Percentiles rank a stretch among this genome's conserved stretches.
Evolutionary conservation across 2,797 vertebrate genomes (phyloP).

Genomic region (Sebastes taczanowskii): DNA sequence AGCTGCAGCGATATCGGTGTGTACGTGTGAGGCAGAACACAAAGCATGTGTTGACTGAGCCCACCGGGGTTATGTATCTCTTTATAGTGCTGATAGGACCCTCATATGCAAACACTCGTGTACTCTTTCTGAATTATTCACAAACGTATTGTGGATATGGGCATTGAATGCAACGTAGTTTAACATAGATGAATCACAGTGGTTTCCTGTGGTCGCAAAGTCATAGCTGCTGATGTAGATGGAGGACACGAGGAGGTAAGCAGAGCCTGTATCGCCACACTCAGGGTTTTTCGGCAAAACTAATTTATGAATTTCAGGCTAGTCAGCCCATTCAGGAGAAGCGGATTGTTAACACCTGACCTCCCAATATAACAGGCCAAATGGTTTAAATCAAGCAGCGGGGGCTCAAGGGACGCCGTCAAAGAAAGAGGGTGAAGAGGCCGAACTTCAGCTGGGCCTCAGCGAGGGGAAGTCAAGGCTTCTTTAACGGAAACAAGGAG

Average conservation of each 20-base stretch:
- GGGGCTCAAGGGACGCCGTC: slow-evolving; percentile 59
- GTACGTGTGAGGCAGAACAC: slow-evolving; percentile 54
- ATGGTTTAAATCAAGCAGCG: slow-evolving; percentile 74
- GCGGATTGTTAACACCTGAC: slow-evolving; percentile 82
- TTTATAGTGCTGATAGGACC: slow-evolving; percentile 21
- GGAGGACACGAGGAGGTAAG: slow-evolving; percentile 24
- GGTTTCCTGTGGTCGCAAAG: neutral
- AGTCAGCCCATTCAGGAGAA: slow-evolving; percentile 72
- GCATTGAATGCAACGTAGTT: neutral
- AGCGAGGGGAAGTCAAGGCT: slow-evolving; percentile 55
- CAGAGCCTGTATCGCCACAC: slow-evolving; percentile 30
- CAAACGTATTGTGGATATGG: neutral
- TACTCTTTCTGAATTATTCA: neutral
- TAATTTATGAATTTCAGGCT: slow-evolving; percentile 78
- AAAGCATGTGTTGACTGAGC: slow-evolving; percentile 52
- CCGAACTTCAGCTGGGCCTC: slow-evolving; percentile 42
- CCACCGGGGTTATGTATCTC: slow-evolving; percentile 40
- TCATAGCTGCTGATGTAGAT: slow-evolving; percentile 27
- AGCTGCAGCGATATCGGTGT: slow-evolving; percentile 41
- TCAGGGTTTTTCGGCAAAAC: slow-evolving; percentile 65
- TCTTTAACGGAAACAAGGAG: slow-evolving; percentile 57
- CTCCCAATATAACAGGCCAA: slow-evolving; percentile 75
- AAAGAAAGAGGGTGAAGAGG: slow-evolving; percentile 61
- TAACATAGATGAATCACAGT: neutral
- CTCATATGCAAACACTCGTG: slow-evolving; percentile 7